These are phyloP conservation scores for Leucopsar rothschildi DNA, from an alignment of 2,113 vertebrate species.

Conservation along the genomic window DNA sequence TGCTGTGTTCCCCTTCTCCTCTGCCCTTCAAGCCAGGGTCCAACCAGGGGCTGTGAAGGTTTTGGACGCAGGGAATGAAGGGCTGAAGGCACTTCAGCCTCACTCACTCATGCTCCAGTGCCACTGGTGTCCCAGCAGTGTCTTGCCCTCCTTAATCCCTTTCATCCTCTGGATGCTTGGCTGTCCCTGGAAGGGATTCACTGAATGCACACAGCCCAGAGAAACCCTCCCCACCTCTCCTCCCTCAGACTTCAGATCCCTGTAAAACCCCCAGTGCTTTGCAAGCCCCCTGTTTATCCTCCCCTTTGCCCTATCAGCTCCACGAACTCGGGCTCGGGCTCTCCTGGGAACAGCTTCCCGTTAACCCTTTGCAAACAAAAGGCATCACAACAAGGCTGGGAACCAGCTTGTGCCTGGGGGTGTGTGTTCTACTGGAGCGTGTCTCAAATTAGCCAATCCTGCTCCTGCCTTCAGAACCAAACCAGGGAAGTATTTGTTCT, in stretches of 20 bases:
- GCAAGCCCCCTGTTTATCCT: background rate
- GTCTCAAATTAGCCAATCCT: background rate
- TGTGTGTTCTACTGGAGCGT: background rate
- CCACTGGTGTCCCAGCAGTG: background rate
- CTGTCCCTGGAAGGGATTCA: background rate
- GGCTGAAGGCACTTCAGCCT: background rate
- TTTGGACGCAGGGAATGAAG: background rate
- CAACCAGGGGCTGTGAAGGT: background rate
- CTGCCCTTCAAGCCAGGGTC: background rate
- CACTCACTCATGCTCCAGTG: background rate
- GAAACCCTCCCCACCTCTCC: background rate
- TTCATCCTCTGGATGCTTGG: background rate
- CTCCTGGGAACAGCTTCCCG: background rate
- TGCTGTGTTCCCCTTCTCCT: background rate
- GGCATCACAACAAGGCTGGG: background rate
- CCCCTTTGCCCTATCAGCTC: background rate
- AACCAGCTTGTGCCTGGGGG: background rate
- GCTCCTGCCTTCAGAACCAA: background rate
- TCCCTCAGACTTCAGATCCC: background rate
- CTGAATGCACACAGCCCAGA: background rate
- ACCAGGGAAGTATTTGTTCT: slow-evolving; percentile 25
- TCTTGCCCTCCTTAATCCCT: background rate
- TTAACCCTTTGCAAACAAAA: slow-evolving; percentile 31
- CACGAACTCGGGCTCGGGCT: background rate
- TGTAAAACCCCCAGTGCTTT: background rate